Conservation (phyloP, 2,888 invertebrate genomes). For the Cryptus viduatorius region DNA sequence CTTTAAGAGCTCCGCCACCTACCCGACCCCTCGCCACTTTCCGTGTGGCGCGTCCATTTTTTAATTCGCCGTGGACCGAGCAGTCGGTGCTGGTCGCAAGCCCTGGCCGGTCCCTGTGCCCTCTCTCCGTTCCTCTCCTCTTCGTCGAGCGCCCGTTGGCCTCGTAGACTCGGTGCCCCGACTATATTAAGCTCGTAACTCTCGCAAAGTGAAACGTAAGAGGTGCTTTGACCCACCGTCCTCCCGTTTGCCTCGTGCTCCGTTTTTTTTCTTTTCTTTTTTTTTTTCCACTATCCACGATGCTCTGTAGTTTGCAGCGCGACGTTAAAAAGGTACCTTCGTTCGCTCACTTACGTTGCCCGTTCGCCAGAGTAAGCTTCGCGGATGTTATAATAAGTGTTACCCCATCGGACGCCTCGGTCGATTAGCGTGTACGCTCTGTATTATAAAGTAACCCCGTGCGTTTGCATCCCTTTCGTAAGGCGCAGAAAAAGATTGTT, state of each 20-base stretch:
- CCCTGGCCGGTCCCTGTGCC: constrained; percentile 39
- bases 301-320: constrained; percentile 60
- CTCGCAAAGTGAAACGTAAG: constrained; percentile 81
- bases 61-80: constrained; percentile 81
- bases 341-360: constrained; percentile 66
- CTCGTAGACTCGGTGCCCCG: constrained; percentile 72
- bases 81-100: constrained; percentile 64
- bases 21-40: constrained; percentile 21
- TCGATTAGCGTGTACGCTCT: constrained; percentile 39
- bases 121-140: constrained; percentile 43
- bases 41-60: constrained; percentile 76
- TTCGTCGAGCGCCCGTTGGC: constrained; percentile 61
- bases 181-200: constrained; percentile 82
- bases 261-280: constrained; percentile 27
- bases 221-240: constrained; percentile 70
- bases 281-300: constrained; percentile 52
- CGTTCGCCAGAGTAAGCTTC: constrained; percentile 37
- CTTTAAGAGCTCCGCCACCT: constrained; percentile 73
- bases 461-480: neutral
- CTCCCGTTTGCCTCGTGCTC: constrained; percentile 64
- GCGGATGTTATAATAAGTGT: constrained; percentile 49
- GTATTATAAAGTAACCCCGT: neutral
- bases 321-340: constrained; percentile 69
- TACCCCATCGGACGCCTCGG: constrained; percentile 12
- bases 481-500: neutral